A percentile compares a stretch with the other conserved stretches of the same genome.
These are phyloP conservation scores for Cydia splendana DNA, from an alignment of 1,140 invertebrate genomes.

Conservation along the genomic window DNA sequence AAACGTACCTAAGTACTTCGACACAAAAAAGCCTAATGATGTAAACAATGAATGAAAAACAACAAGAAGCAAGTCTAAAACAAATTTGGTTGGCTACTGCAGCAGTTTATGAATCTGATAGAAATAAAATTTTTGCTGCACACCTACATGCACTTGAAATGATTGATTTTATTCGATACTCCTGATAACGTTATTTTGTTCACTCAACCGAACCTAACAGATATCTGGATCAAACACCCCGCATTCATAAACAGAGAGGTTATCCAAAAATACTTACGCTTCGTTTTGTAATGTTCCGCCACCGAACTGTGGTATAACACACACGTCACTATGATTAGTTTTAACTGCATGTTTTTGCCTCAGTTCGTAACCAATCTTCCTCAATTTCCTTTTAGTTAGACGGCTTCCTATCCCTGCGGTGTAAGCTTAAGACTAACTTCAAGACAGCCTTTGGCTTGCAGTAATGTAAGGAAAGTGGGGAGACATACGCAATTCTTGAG, in stretches of 20 bases:
- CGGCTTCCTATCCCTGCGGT: slow-evolving; percentile 37
- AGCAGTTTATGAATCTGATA: too few relatives aligned
- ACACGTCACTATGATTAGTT: slow-evolving; percentile 65
- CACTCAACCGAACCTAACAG: slow-evolving; percentile 13
- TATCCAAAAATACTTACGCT: slow-evolving; percentile 65
- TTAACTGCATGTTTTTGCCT: slow-evolving; percentile 55
- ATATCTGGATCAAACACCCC: not conserved
- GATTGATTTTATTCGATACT: too few relatives aligned
- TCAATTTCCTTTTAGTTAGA: slow-evolving; percentile 5
- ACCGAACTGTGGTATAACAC: slow-evolving; percentile 54
- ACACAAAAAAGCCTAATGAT: too few relatives aligned
- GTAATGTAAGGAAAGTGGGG: slow-evolving; percentile 55
- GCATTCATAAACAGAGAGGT: slow-evolving; percentile 21
- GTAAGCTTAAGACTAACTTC: slow-evolving; percentile 61
- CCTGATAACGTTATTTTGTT: not conserved
- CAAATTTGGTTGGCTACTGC: too few relatives aligned
- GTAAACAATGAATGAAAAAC: too few relatives aligned
- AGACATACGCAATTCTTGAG: slow-evolving; percentile 65
- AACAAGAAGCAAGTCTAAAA: too few relatives aligned
- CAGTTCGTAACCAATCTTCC: not conserved
- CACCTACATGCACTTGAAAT: too few relatives aligned
- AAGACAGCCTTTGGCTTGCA: slow-evolving; percentile 44
- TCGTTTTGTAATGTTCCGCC: slow-evolving; percentile 69
- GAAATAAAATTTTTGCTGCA: too few relatives aligned
- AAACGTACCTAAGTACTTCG: too few relatives aligned